phyloP scores from a whole-genome alignment of 2,113 vertebrate genomes.

The Girardinichthys multiradiatus region DNA sequence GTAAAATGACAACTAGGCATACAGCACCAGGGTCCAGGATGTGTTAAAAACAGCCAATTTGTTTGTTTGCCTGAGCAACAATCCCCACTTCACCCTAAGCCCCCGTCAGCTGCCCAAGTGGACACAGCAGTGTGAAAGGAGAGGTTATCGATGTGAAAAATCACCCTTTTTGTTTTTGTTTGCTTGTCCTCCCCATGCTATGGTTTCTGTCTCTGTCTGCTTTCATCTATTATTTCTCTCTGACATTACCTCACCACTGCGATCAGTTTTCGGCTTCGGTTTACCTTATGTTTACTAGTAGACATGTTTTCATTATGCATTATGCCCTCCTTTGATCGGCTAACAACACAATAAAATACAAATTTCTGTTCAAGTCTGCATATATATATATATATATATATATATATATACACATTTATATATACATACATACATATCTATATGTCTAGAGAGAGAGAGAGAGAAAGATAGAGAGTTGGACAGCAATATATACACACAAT shows the following conservation, averaged over 20 bases:
- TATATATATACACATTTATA: no score
- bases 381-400: no score
- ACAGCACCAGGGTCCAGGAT: slow-evolving; percentile 41
- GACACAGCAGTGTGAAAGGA: slow-evolving; percentile 55
- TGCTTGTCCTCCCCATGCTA: slow-evolving; percentile 17
- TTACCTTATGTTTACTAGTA: background rate
- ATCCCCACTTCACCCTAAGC: slow-evolving; percentile 4
- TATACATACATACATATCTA: no score
- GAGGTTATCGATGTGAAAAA: slow-evolving; percentile 66
- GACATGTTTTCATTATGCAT: no score
- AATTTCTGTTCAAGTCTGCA: slow-evolving; percentile 31
- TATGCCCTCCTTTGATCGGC: background rate
- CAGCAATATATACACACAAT: no score
- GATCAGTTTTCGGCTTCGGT: background rate
- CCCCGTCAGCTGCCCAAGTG: slow-evolving; percentile 51
- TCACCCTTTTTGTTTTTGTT: slow-evolving; percentile 63
- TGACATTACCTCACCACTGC: slow-evolving; percentile 18
- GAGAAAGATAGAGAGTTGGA: no score
- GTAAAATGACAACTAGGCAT: slow-evolving; percentile 31
- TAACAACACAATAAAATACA: background rate
- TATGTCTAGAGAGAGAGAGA: no score
- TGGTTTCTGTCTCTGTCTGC: slow-evolving; percentile 19
- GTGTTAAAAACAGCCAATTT: slow-evolving; percentile 61
- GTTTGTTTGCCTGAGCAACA: slow-evolving; percentile 67
- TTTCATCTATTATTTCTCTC: slow-evolving; percentile 23